Percentiles rank a stretch among this genome's conserved stretches.
phyloP scores from a whole-genome alignment of 2,113 vertebrate genomes.

The Abramis brama region DNA sequence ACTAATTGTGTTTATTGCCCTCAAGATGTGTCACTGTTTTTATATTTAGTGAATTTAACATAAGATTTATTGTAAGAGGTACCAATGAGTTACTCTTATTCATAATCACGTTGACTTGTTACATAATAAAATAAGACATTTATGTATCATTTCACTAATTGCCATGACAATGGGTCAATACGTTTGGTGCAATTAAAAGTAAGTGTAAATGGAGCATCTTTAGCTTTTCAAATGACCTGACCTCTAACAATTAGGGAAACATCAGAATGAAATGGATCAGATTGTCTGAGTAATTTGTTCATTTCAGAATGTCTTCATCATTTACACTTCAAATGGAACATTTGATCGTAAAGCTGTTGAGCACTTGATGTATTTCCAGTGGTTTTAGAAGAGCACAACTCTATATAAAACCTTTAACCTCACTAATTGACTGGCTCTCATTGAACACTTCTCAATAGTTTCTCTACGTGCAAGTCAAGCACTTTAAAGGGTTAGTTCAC shows the following conservation, averaged over 20 bases:
- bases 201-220: slow-evolving; percentile 1
- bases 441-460: background rate
- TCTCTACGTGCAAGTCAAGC: background rate
- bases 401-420: background rate
- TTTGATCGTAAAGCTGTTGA: background rate
- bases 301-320: background rate
- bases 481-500: background rate
- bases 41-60: slow-evolving; percentile 1
- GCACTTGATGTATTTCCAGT: background rate
- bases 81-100: background rate
- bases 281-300: background rate
- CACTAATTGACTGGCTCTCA: background rate
- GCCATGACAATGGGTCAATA: background rate
- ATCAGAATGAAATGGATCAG: background rate
- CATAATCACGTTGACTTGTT: background rate
- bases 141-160: background rate
- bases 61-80: background rate
- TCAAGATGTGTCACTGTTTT: slow-evolving; percentile 23
- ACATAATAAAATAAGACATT: background rate
- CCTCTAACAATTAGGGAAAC: background rate
- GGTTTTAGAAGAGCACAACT: background rate
- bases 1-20: slow-evolving; percentile 11
- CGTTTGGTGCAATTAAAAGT: background rate
- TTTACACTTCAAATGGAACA: background rate
- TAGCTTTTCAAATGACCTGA: slow-evolving; percentile 18